These are phyloP conservation scores for Chinchilla lanigera DNA, from an alignment of 2,113 vertebrate species.

Conservation along the genomic window DNA sequence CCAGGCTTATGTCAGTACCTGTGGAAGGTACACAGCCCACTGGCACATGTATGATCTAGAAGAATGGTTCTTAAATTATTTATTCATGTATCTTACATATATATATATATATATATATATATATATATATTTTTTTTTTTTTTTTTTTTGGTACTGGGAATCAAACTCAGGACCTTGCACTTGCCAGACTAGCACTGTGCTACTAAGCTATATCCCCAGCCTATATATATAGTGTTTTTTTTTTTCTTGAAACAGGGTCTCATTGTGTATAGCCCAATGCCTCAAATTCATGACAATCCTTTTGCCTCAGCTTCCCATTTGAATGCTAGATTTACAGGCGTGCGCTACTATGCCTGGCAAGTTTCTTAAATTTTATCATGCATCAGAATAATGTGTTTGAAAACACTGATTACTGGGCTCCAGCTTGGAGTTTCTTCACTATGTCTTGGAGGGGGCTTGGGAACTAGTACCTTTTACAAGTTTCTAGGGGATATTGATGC, in stretches of 20 bases:
- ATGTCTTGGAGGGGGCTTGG: not conserved
- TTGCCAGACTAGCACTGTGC: not conserved
- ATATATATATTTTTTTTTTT: not conserved
- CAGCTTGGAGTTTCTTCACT: not conserved
- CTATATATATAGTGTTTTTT: not conserved
- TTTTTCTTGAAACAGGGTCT: not conserved
- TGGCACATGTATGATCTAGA: constrained; percentile 11
- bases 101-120: not conserved
- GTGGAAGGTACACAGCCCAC: not conserved
- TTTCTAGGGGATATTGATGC: not conserved
- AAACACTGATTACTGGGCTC: not conserved
- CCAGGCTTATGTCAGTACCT: not conserved
- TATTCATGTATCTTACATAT: not conserved
- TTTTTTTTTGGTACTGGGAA: too few species aligned
- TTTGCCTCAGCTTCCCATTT: not conserved
- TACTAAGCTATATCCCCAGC: not conserved
- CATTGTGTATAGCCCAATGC: not conserved
- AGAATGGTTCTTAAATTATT: not conserved
- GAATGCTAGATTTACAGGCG: not conserved
- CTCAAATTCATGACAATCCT: not conserved
- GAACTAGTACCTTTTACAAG: constrained; percentile 24
- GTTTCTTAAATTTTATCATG: not conserved
- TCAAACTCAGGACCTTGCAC: not conserved
- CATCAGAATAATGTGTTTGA: constrained; percentile 22
- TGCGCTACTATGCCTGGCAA: not conserved